phyloP scores from a whole-genome alignment of 2,888 invertebrate species.

The Encarsia formosa region DNA sequence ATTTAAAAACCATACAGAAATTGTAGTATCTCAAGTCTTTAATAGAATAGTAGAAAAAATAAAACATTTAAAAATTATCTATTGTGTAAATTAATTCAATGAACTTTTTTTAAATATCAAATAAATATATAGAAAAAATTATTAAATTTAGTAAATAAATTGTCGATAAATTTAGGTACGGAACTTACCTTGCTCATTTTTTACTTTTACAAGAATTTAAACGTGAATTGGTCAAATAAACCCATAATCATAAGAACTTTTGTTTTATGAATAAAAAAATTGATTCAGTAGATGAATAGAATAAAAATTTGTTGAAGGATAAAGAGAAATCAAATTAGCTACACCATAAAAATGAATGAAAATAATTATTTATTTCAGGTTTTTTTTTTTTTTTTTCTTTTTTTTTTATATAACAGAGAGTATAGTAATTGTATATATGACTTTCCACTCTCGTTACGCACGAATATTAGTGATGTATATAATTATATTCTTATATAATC shows the following conservation, averaged over 20 bases:
- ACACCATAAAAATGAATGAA: conserved; percentile 9
- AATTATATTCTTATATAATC: too few relatives aligned
- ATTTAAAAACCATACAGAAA: conserved; percentile 44
- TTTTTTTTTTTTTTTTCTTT: too few relatives aligned
- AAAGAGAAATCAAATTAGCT: background rate
- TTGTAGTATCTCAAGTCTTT: conserved; percentile 48
- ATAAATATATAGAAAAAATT: too few relatives aligned
- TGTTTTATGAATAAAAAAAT: too few relatives aligned
- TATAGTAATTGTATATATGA: conserved; percentile 17
- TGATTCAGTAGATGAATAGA: background rate
- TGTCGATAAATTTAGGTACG: too few relatives aligned
- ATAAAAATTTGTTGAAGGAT: background rate
- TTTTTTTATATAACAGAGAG: conserved; percentile 21
- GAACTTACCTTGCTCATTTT: too few relatives aligned
- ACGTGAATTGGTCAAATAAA: too few relatives aligned
- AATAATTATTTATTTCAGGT: conserved; percentile 25
- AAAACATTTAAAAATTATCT: conserved; percentile 39
- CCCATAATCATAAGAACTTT: too few relatives aligned
- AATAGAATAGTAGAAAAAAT: conserved; percentile 46
- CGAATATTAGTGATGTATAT: conserved; percentile 11
- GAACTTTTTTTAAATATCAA: background rate
- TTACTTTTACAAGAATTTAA: too few relatives aligned
- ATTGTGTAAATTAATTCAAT: conserved; percentile 3
- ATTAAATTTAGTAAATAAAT: too few relatives aligned
- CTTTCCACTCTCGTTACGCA: conserved; percentile 9